A percentile compares a stretch with the other conserved stretches of the same genome.
These are phyloP conservation scores for Stichopus chloronotus DNA, from an alignment of 35 echinoderm and acorn worm genomes.

Conservation along the genomic window DNA sequence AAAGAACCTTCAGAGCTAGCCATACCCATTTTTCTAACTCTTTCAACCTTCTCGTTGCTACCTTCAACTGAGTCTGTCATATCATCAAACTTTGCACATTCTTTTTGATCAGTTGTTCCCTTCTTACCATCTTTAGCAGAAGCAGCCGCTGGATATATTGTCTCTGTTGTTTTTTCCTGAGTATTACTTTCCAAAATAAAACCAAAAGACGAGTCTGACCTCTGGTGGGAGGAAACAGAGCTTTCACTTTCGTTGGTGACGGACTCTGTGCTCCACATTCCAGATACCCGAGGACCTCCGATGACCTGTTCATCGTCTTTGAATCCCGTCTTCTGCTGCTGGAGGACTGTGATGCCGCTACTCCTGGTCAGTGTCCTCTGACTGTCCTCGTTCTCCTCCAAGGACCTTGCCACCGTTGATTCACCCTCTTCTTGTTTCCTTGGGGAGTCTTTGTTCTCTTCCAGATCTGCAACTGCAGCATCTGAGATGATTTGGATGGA, in stretches of 20 bases:
- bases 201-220: conserved; percentile 35
- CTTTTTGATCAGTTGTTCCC: background rate
- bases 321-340: background rate
- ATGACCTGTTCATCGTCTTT: background rate
- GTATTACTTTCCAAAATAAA: background rate
- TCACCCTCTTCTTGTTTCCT: background rate
- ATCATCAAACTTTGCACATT: background rate
- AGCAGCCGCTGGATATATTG: background rate
- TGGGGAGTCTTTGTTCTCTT: background rate
- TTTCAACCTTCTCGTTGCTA: background rate
- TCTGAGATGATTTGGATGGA: conserved; percentile 86
- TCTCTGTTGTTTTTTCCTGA: conserved; percentile 1
- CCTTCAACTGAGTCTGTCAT: background rate
- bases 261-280: conserved; percentile 15
- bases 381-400: conserved; percentile 49
- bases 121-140: background rate
- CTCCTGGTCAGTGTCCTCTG: conserved; percentile 55
- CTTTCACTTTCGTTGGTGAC: conserved; percentile 35
- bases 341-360: conserved; percentile 15
- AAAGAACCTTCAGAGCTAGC: background rate
- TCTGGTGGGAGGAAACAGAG: conserved; percentile 3
- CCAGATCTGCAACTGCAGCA: background rate
- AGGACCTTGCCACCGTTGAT: background rate
- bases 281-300: background rate
- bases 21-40: background rate